These are phyloP conservation scores for Lymantria monacha DNA, from an alignment of 2,888 invertebrate genomes.

Conservation along the genomic window DNA sequence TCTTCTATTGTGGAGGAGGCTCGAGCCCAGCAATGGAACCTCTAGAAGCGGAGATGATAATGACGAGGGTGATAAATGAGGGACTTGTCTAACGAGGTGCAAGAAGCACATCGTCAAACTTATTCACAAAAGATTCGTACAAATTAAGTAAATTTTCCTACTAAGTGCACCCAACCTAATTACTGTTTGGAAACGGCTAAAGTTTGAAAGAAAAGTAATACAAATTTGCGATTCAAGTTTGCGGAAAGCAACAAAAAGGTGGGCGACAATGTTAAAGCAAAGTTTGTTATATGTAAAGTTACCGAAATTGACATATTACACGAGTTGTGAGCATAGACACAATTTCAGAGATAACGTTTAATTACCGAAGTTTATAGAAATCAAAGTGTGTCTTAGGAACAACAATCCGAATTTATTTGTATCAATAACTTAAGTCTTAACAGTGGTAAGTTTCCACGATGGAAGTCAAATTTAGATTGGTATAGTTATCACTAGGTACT, in stretches of 20 bases:
- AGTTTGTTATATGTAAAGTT: constrained; percentile 19
- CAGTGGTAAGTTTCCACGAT: too few relatives aligned
- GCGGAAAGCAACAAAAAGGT: constrained; percentile 28
- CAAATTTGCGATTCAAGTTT: constrained; percentile 33
- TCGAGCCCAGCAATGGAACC: too few relatives aligned
- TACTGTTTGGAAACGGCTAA: constrained; percentile 27
- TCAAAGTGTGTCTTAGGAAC: too few relatives aligned
- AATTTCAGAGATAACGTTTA: neutral
- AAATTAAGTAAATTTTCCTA: constrained; percentile 11
- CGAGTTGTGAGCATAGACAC: neutral
- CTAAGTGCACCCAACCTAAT: constrained; percentile 37
- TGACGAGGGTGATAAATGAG: too few relatives aligned
- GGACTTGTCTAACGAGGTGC: too few relatives aligned
- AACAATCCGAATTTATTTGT: too few relatives aligned
- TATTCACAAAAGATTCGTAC: constrained; percentile 13
- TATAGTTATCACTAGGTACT: too few relatives aligned
- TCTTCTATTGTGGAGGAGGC: too few relatives aligned
- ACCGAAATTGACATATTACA: constrained; percentile 14
- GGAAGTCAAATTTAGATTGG: too few relatives aligned
- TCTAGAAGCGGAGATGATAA: too few relatives aligned
- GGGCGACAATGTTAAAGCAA: constrained; percentile 17
- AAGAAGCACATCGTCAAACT: constrained; percentile 22
- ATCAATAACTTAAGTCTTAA: too few relatives aligned
- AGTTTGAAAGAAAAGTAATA: constrained; percentile 41
- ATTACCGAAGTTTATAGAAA: too few relatives aligned